Percentiles rank a stretch among this genome's conserved stretches.
Evolutionary conservation across 2,888 invertebrate genomes (phyloP).

Genomic region (Euproctis similis): DNA sequence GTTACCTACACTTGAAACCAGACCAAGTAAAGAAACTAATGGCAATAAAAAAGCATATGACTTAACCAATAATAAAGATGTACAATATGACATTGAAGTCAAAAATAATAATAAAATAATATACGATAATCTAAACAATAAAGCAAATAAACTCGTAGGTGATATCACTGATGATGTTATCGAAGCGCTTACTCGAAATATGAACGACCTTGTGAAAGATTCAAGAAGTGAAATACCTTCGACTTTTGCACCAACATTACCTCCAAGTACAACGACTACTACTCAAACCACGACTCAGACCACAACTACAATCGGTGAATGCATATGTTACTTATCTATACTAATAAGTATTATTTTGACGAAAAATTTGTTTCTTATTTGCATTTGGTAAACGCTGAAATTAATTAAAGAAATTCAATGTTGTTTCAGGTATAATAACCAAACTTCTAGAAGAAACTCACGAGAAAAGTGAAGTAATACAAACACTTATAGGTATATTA

Average conservation of each 20-base stretch:
- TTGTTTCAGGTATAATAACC: conserved; percentile 16
- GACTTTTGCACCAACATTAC: conserved; percentile 17
- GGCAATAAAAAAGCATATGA: background rate
- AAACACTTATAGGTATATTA: conserved; percentile 40
- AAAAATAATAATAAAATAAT: background rate
- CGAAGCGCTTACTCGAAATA: conserved; percentile 44
- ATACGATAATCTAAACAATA: background rate
- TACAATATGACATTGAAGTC: background rate
- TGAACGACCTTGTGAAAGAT: conserved; percentile 47
- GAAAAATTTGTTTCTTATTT: background rate
- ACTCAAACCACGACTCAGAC: background rate
- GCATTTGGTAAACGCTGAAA: no score
- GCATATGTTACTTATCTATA: no score
- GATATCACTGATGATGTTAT: conserved; percentile 24
- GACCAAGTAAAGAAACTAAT: no score
- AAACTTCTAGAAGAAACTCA: conserved; percentile 11
- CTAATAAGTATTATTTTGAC: no score
- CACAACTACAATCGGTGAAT: background rate
- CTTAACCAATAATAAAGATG: background rate
- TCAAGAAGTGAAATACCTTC: conserved; percentile 25
- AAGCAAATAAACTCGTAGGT: background rate
- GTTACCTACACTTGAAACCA: no score
- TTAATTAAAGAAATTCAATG: no score
- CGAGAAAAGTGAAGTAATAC: conserved; percentile 23
- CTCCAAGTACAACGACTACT: conserved; percentile 6